Percentiles rank a stretch among this genome's conserved stretches.
phyloP scores from a whole-genome alignment of 2,888 invertebrate species.

The Rutpela maculata region DNA sequence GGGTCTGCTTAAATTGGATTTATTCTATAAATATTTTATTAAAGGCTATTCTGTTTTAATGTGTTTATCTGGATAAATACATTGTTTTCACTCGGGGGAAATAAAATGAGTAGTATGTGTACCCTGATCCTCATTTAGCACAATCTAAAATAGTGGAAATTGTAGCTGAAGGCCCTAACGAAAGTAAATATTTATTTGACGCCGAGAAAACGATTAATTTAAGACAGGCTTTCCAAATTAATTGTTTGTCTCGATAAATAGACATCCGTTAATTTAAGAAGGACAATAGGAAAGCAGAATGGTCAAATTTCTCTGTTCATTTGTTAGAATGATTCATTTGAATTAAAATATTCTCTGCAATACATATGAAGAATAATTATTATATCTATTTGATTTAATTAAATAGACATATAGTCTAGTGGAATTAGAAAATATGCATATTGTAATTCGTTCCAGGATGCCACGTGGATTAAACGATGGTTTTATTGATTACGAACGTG shows the following conservation, averaged over 20 bases:
- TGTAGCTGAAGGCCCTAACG: slow-evolving; percentile 15
- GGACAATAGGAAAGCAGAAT: slow-evolving; percentile 3
- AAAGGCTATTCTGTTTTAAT: not conserved
- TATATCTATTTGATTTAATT: no score
- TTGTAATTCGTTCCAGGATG: no score
- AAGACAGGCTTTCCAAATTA: slow-evolving; percentile 10
- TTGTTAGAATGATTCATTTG: not conserved
- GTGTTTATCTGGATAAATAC: slow-evolving; percentile 2
- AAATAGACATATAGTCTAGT: no score
- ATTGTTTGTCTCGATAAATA: slow-evolving; percentile 17
- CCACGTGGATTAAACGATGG: no score
- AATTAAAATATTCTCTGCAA: not conserved
- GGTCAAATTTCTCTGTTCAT: slow-evolving; percentile 1
- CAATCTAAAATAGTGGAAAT: slow-evolving; percentile 9
- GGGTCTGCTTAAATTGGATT: not conserved
- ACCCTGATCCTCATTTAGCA: slow-evolving; percentile 13
- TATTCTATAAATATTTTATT: not conserved
- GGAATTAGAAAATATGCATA: no score
- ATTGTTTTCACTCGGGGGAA: not conserved
- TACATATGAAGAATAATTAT: no score
- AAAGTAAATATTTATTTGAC: slow-evolving; percentile 35
- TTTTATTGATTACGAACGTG: no score
- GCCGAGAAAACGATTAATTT: slow-evolving; percentile 31
- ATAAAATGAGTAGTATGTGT: slow-evolving; percentile 14
- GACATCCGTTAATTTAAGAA: slow-evolving; percentile 21